These are phyloP conservation scores for Ceyx melanurus DNA, from an alignment of 2,113 vertebrate species.

Conservation along the genomic window DNA sequence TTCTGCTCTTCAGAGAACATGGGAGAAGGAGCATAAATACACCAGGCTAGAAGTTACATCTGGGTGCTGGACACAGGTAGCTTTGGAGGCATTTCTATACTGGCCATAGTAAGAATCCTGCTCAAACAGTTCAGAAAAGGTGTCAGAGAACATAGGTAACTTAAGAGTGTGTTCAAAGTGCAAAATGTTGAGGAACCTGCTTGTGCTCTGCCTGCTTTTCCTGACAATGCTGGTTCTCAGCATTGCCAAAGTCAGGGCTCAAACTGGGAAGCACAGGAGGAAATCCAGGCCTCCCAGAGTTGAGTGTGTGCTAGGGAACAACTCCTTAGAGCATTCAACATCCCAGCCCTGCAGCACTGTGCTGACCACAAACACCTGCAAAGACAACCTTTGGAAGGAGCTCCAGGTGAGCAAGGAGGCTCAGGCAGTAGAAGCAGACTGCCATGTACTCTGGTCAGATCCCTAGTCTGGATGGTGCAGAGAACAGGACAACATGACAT, in stretches of 20 bases:
- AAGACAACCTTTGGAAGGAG: not conserved
- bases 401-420: not conserved
- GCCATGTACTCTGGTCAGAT: not conserved
- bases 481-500: not conserved
- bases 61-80: not conserved
- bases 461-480: not conserved
- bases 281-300: not conserved
- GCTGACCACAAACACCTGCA: not conserved
- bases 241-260: not conserved
- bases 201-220: not conserved
- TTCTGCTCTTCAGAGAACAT: not conserved
- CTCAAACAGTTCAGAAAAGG: not conserved
- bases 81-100: not conserved
- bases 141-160: not conserved
- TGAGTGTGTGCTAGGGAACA: not conserved
- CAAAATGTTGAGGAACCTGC: not conserved
- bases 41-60: rapidly evolving
- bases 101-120: not conserved
- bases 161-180: not conserved
- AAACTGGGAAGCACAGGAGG: not conserved
- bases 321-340: not conserved
- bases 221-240: not conserved
- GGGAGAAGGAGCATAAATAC: not conserved
- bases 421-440: not conserved
- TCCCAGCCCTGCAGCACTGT: not conserved